Percentiles rank a stretch among this genome's conserved stretches.
These are phyloP conservation scores for Poeciliopsis presidionis DNA, from an alignment of 2,797 vertebrate genomes.

Conservation along the genomic window DNA sequence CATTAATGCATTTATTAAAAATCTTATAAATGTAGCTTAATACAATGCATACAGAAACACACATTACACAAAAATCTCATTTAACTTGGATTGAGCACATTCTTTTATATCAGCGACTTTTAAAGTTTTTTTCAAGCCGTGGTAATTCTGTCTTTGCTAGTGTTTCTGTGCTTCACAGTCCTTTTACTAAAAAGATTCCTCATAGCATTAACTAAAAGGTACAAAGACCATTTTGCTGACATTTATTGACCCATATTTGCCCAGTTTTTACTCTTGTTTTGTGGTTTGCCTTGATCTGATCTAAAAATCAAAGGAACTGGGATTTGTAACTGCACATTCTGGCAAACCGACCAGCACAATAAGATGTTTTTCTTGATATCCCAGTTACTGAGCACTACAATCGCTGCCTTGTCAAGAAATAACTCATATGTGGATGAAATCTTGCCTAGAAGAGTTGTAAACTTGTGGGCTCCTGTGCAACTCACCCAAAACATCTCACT, in stretches of 20 bases:
- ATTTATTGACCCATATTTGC: background rate
- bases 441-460: background rate
- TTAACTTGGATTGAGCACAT: background rate
- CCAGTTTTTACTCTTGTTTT: background rate
- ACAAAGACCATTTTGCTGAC: background rate
- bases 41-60: background rate
- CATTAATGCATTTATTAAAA: slow-evolving; percentile 34
- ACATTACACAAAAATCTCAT: background rate
- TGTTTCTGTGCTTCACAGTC: background rate
- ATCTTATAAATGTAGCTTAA: background rate
- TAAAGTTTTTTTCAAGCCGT: background rate
- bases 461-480: background rate
- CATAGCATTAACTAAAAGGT: background rate
- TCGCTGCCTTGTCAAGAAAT: background rate
- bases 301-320: background rate
- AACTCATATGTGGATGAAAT: background rate
- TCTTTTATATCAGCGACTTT: background rate
- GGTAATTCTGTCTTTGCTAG: background rate
- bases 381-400: background rate
- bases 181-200: background rate
- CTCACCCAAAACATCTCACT: background rate
- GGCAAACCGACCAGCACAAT: background rate
- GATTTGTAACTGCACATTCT: background rate
- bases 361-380: background rate
- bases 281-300: background rate